Evolutionary conservation across 2,797 vertebrate species (phyloP), one percentile per base, ranked within the genome.

Genomic region (Erpetoichthys calabaricus): DNA sequence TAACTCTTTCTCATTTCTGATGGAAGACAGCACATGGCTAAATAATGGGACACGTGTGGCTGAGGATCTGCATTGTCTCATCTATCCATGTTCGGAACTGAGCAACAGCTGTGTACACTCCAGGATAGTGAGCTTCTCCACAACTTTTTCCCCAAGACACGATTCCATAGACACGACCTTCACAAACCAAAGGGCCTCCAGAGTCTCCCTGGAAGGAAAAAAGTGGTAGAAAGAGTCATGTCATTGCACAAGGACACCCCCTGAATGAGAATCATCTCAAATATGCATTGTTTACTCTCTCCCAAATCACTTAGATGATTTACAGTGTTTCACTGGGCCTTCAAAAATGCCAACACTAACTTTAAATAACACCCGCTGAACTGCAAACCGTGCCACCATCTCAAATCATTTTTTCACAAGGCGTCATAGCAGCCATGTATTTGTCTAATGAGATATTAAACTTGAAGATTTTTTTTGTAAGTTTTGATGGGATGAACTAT

Each of bases 61-160:
- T 25, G 25, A 25, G 25, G 25, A 25, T 25, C 25, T 25, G 25
- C 60, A 89, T 78, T 43, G 73, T 86, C 65, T 70, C 63, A 62
- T 87, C 82, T 55, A 91, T 87, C 88, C 89, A 91, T 8, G 60
- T 70, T 56, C 84, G 80, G 57, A 75, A 86, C 41, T 73, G 83
- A 45, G 85, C 78, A 57, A 91, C 84, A 0, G 82, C 70, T 0
- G 83, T 84, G 71, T 89, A 89, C 51, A 89, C 78, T 2, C 87
- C 89, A 0, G 83, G 86, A 57, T 76, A 89, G 45, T 61, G 61
- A 49, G 83, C 65, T 1, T 77, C 75, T 2, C 74, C 85, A 43
- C 86, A 89, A 43, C 82, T 74, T 42, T n/a, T 70, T 1, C 88
- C 88, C 86, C 84, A 89, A 43, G 86, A 89, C 7, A 90, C 86